A percentile compares a stretch with the other conserved stretches of the same genome.
phyloP scores from a whole-genome alignment of 1,140 invertebrate genomes.

The Cotesia typhae region DNA sequence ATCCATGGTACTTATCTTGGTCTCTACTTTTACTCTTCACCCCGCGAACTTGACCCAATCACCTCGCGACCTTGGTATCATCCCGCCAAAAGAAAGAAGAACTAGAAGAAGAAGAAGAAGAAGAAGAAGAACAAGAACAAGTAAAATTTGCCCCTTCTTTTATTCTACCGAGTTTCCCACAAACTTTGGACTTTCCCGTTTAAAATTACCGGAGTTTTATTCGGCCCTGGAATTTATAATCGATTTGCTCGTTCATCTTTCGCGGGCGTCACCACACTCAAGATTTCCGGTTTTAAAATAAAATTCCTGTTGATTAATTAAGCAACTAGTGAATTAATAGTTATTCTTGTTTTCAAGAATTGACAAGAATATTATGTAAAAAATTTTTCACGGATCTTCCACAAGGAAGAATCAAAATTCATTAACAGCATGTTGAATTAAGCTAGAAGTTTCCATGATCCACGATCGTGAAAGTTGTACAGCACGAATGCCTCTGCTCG shows the following conservation, averaged over 20 bases:
- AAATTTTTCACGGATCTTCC: no score
- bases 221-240: slow-evolving; percentile 35
- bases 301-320: not conserved
- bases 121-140: not conserved
- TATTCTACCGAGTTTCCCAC: slow-evolving; percentile 23
- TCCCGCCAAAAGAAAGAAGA: no score
- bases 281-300: not conserved
- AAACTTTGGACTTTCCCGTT: slow-evolving; percentile 32
- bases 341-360: no score
- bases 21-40: slow-evolving; percentile 32
- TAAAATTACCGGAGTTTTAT: slow-evolving; percentile 36
- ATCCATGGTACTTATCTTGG: slow-evolving; percentile 4
- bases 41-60: slow-evolving; percentile 42
- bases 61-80: slow-evolving; percentile 33
- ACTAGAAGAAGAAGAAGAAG: slow-evolving; percentile 5
- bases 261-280: not conserved
- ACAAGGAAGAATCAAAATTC: not conserved
- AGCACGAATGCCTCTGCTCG: not conserved
- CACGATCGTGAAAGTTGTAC: slow-evolving; percentile 10
- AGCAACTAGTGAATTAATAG: no score
- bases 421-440: no score
- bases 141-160: not conserved
- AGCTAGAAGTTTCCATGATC: no score
- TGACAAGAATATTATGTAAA: no score
- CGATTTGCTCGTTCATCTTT: not conserved